Evolutionary conservation across 2,888 invertebrate species (phyloP).

Genomic region (Melangyna quadrimaculata): DNA sequence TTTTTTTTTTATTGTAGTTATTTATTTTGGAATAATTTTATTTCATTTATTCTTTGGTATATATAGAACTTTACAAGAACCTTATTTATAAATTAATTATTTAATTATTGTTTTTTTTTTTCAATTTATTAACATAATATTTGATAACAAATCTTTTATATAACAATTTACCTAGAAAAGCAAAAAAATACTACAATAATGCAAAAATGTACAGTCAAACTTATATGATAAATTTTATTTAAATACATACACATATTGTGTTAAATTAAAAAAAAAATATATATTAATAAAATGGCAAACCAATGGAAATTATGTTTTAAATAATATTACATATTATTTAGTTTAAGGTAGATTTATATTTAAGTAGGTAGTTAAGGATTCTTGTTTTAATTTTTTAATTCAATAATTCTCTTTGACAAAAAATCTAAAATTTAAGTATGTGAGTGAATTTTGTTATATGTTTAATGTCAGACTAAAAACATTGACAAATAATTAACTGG

Average conservation of each 20-base stretch:
- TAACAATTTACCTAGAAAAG: slow-evolving; percentile 14
- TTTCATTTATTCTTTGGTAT: slow-evolving; percentile 66
- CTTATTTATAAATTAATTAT: neutral
- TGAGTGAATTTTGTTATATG: neutral
- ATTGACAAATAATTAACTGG: no score
- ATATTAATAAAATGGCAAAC: slow-evolving; percentile 40
- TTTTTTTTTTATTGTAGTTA: neutral
- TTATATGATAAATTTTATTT: slow-evolving; percentile 17
- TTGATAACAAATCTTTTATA: slow-evolving; percentile 1
- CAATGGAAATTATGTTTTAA: slow-evolving; percentile 10
- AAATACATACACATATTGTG: neutral
- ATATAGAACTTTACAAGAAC: slow-evolving; percentile 48
- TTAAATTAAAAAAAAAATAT: neutral
- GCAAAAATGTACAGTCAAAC: slow-evolving; percentile 53
- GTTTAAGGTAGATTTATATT: neutral
- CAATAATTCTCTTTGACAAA: neutral
- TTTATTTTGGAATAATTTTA: slow-evolving; percentile 39
- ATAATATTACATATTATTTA: neutral
- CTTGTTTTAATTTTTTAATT: no score
- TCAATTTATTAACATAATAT: slow-evolving; percentile 14
- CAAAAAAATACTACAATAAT: neutral
- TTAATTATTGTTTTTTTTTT: no score
- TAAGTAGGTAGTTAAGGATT: neutral
- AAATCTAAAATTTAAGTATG: neutral
- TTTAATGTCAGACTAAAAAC: no score